phyloP scores from a whole-genome alignment of 2,888 invertebrate genomes.

The Euplexia lucipara region DNA sequence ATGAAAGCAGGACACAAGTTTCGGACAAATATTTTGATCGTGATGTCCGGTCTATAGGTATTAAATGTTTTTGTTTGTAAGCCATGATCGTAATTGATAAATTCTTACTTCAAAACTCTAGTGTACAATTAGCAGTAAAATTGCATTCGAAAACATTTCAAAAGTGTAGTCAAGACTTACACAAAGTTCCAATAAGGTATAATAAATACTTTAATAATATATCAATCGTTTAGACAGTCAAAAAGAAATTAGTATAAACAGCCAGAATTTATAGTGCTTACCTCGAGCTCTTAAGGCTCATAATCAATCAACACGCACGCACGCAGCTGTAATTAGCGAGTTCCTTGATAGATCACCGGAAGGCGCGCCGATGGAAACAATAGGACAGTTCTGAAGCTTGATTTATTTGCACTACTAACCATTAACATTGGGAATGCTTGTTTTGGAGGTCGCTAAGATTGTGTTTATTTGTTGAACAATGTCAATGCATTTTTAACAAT shows the following conservation, averaged over 20 bases:
- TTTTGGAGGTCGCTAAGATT: slow-evolving; percentile 24
- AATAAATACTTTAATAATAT: slow-evolving; percentile 11
- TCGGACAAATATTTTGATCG: too few species aligned
- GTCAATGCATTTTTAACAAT: too few species aligned
- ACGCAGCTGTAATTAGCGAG: slow-evolving; percentile 56
- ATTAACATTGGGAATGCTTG: slow-evolving; percentile 47
- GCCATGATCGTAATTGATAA: too few species aligned
- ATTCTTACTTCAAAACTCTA: too few species aligned
- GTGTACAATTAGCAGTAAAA: too few species aligned
- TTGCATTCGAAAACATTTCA: too few species aligned
- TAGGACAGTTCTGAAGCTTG: slow-evolving; percentile 48
- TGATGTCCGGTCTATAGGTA: too few species aligned
- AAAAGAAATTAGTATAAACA: slow-evolving; percentile 28
- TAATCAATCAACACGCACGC: slow-evolving; percentile 61
- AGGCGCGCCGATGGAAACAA: slow-evolving; percentile 53
- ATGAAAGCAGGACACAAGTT: too few species aligned
- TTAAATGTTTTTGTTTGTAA: too few species aligned
- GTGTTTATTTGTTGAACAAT: slow-evolving; percentile 9
- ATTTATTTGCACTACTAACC: slow-evolving; percentile 44
- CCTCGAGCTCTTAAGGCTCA: slow-evolving; percentile 32
- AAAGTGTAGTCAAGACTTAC: not conserved
- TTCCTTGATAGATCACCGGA: slow-evolving; percentile 61
- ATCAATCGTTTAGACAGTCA: slow-evolving; percentile 28
- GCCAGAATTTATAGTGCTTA: slow-evolving; percentile 28
- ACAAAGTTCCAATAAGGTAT: not conserved